A percentile compares a stretch with the other conserved stretches of the same genome.
Evolutionary conservation across 2,113 vertebrate genomes (phyloP).

Genomic region (Elgaria multicarinata): DNA sequence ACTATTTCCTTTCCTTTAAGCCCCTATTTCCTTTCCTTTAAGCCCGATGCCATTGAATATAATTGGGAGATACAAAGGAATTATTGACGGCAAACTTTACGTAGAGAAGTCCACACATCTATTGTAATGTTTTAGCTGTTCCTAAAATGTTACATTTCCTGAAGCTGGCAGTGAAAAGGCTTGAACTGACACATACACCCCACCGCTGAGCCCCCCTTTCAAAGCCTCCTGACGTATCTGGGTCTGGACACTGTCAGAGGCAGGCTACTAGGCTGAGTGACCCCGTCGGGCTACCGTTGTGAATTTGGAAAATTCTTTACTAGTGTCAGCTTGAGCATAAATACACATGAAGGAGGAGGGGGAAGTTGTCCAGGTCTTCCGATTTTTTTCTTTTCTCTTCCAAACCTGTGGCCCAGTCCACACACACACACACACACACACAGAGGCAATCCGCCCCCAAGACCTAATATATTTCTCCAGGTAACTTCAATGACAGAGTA

Average conservation of each 20-base stretch:
- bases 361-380: not conserved
- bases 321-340: not conserved
- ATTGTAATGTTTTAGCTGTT: not conserved
- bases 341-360: not conserved
- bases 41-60: not conserved
- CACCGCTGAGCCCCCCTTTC: too few relatives aligned
- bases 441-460: too few relatives aligned
- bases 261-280: conserved; percentile 13
- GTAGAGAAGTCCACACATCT: not conserved
- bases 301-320: not conserved
- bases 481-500: not conserved
- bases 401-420: not conserved
- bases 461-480: not conserved
- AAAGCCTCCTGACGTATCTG: conserved; percentile 1
- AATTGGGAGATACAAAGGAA: not conserved
- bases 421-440: too few relatives aligned
- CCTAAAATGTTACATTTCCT: not conserved
- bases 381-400: not conserved
- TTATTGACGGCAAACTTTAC: not conserved
- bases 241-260: conserved; percentile 31
- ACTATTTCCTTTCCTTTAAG: not conserved
- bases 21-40: not conserved
- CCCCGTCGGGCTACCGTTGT: conserved; percentile 1
- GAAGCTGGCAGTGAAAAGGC: not conserved
- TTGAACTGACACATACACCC: not conserved